These are phyloP conservation scores for Athene noctua DNA, from an alignment of 2,113 vertebrate genomes.

Conservation along the genomic window DNA sequence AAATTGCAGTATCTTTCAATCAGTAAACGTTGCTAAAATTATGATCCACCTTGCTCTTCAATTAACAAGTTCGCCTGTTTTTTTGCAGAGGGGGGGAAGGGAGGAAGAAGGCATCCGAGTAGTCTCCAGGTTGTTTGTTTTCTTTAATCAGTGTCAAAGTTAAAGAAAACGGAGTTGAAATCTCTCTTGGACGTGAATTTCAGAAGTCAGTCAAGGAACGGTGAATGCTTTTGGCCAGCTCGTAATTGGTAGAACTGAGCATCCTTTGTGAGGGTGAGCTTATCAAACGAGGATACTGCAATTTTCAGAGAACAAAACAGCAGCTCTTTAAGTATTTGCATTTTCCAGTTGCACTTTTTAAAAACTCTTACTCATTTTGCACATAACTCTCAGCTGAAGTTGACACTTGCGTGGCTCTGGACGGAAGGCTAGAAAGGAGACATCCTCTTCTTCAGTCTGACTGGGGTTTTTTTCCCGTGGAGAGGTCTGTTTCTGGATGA, in stretches of 20 bases:
- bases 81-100: slow-evolving; percentile 64
- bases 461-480: not conserved
- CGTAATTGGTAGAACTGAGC: not conserved
- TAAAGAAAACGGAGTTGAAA: not conserved
- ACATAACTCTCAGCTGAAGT: slow-evolving; percentile 69
- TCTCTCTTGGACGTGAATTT: not conserved
- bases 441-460: not conserved
- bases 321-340: slow-evolving; percentile 65
- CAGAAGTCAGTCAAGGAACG: slow-evolving; percentile 22
- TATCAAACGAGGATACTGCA: slow-evolving; percentile 74
- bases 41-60: slow-evolving; percentile 76
- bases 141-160: not conserved
- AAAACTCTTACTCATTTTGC: slow-evolving; percentile 73
- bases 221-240: slow-evolving; percentile 39
- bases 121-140: slow-evolving; percentile 54
- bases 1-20: slow-evolving; percentile 87
- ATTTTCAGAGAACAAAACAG: slow-evolving; percentile 69
- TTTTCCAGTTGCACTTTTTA: slow-evolving; percentile 57
- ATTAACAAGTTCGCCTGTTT: slow-evolving; percentile 62
- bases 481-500: slow-evolving; percentile 39
- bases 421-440: slow-evolving; percentile 21
- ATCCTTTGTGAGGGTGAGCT: slow-evolving; percentile 38
- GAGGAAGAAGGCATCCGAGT: slow-evolving; percentile 55
- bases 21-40: slow-evolving; percentile 74
- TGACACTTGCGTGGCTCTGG: slow-evolving; percentile 39